Evolutionary conservation across 2,888 invertebrate genomes (phyloP).

Genomic region (Aspidiotus rigidus): DNA sequence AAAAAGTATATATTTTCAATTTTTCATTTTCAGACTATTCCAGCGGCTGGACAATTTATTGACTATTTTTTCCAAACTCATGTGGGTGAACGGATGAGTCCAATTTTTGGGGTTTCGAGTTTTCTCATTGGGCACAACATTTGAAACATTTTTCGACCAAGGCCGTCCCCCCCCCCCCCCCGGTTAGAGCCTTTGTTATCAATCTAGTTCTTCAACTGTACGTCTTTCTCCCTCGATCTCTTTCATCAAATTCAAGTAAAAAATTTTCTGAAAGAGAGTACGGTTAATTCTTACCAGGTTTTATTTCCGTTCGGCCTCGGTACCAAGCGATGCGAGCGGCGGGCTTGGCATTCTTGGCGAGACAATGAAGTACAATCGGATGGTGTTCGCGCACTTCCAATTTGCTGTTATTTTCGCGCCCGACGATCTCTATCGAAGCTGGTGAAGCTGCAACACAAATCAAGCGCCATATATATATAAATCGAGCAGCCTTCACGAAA

Average conservation of each 20-base stretch:
- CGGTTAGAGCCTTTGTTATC: background rate
- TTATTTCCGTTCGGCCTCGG: conserved; percentile 74
- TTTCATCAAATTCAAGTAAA: too few relatives aligned
- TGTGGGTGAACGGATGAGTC: too few relatives aligned
- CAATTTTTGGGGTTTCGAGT: too few relatives aligned
- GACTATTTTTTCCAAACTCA: too few relatives aligned
- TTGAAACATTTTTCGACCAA: background rate
- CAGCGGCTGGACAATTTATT: too few relatives aligned
- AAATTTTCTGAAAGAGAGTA: too few relatives aligned
- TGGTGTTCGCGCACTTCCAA: conserved; percentile 70
- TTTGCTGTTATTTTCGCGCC: conserved; percentile 64
- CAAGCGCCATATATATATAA: too few relatives aligned
- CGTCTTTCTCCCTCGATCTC: too few relatives aligned
- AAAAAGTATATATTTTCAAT: too few relatives aligned
- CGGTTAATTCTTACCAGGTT: conserved; percentile 50
- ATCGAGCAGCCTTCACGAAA: too few relatives aligned
- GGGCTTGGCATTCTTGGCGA: conserved; percentile 76
- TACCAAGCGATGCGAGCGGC: conserved; percentile 85
- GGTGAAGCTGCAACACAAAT: conserved; percentile 66
- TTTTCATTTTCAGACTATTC: too few relatives aligned
- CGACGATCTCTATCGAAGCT: conserved; percentile 72
- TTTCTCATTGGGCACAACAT: too few relatives aligned
- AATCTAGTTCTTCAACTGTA: background rate
- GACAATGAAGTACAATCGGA: conserved; percentile 65
- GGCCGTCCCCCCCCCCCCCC: background rate